Percentiles rank a stretch among this genome's conserved stretches.
These are phyloP conservation scores for Zeugodacus cucurbitae DNA, from an alignment of 1,140 invertebrate species.

Conservation along the genomic window DNA sequence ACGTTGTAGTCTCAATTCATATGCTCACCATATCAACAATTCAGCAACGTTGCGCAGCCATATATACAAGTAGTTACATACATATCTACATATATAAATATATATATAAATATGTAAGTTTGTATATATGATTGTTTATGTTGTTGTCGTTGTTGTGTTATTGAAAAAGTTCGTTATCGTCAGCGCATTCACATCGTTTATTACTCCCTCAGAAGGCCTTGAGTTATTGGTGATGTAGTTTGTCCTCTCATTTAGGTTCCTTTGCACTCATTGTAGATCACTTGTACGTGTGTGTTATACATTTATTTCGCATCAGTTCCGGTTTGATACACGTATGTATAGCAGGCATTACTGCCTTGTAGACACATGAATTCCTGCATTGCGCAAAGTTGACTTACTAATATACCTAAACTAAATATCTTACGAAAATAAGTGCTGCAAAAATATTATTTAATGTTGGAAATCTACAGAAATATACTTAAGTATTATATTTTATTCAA, in stretches of 20 bases:
- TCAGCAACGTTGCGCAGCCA: not conserved
- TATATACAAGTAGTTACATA: not conserved
- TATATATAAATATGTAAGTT: not conserved
- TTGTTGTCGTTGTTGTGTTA: not conserved
- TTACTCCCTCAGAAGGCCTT: not conserved
- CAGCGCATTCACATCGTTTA: not conserved
- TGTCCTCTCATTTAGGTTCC: not conserved
- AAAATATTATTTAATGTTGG: too few relatives aligned
- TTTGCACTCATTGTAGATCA: not conserved
- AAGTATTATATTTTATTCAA: too few relatives aligned
- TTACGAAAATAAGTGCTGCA: too few relatives aligned
- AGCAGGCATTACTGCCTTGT: not conserved
- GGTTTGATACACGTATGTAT: not conserved
- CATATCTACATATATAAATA: too few relatives aligned
- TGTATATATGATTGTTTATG: not conserved
- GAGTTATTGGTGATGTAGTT: not conserved
- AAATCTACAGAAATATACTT: too few relatives aligned
- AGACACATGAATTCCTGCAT: not conserved
- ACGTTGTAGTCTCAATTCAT: not conserved
- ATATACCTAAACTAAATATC: too few relatives aligned
- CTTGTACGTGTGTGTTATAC: not conserved
- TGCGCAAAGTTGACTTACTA: not conserved
- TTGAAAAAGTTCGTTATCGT: not conserved
- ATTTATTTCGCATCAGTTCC: not conserved
- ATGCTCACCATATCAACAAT: not conserved